Conservation (phyloP, 2,113 vertebrate species). For the Irena cyanogastra region DNA sequence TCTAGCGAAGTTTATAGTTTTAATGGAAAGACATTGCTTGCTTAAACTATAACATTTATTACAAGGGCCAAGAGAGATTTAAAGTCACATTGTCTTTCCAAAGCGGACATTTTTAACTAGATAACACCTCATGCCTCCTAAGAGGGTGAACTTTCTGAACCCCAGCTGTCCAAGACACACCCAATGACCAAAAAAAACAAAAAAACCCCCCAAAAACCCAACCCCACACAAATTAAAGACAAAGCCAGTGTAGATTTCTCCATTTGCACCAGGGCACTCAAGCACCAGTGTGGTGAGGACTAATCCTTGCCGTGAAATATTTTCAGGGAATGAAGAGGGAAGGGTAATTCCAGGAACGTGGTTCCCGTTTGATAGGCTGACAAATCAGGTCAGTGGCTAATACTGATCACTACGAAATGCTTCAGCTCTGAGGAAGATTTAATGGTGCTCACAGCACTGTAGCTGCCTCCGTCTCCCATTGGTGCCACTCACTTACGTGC, state of each 20-base stretch:
- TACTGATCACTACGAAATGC: conserved; percentile 29
- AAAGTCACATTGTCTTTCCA: conserved; percentile 49
- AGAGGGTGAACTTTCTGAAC: neutral
- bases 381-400: conserved; percentile 43
- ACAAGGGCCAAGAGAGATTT: conserved; percentile 46
- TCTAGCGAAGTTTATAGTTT: conserved; percentile 63
- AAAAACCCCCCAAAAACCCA: no score
- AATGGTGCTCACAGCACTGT: conserved; percentile 9
- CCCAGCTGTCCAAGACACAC: neutral
- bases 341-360: neutral
- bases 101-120: neutral
- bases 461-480: conserved; percentile 31
- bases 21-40: conserved; percentile 63
- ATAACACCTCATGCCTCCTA: neutral
- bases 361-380: neutral
- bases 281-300: neutral
- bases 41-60: conserved; percentile 58
- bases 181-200: neutral
- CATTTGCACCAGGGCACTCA: neutral
- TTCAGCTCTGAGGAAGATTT: conserved; percentile 31
- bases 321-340: neutral
- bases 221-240: neutral
- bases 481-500: conserved; percentile 56
- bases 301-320: neutral
- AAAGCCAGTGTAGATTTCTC: neutral